Conservation (phyloP, 2,113 vertebrate genomes). For the Cyprinodon brontotheroides region DNA sequence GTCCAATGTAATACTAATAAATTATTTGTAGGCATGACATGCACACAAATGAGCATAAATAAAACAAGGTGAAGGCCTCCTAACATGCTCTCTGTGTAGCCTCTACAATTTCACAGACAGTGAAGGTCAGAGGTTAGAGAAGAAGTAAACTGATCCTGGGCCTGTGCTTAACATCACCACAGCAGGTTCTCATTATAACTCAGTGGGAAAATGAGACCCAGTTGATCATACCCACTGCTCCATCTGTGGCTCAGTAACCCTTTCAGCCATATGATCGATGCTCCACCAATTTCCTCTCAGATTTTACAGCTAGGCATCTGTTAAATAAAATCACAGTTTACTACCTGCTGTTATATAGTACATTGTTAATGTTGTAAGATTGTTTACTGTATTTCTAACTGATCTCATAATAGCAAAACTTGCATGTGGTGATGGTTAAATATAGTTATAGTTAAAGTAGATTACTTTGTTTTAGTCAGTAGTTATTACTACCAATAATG, state of each 20-base stretch:
- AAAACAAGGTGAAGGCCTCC: background rate
- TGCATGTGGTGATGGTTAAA: too few relatives aligned
- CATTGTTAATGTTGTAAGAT: too few relatives aligned
- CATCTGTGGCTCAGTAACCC: constrained; percentile 58
- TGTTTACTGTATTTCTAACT: too few relatives aligned
- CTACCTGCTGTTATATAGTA: background rate
- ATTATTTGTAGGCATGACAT: background rate
- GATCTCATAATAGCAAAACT: too few relatives aligned
- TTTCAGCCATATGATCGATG: constrained; percentile 7
- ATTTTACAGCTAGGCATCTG: constrained; percentile 46
- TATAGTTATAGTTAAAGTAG: too few relatives aligned
- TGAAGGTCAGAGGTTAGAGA: constrained; percentile 37
- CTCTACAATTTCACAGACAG: constrained; percentile 44
- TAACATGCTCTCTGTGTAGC: constrained; percentile 29
- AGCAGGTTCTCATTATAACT: constrained; percentile 81
- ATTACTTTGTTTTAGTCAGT: too few relatives aligned
- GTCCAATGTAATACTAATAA: background rate
- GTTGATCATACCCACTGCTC: constrained; percentile 57
- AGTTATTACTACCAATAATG: too few relatives aligned
- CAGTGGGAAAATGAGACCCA: constrained; percentile 82
- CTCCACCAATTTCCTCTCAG: constrained; percentile 27
- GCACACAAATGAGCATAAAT: background rate
- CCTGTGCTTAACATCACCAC: constrained; percentile 53
- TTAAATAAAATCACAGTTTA: constrained; percentile 56
- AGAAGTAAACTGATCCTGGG: constrained; percentile 63